Evolutionary conservation across 92 coral and sea anemone genomes (phyloP).

Genomic region (Actinernus sp.): DNA sequence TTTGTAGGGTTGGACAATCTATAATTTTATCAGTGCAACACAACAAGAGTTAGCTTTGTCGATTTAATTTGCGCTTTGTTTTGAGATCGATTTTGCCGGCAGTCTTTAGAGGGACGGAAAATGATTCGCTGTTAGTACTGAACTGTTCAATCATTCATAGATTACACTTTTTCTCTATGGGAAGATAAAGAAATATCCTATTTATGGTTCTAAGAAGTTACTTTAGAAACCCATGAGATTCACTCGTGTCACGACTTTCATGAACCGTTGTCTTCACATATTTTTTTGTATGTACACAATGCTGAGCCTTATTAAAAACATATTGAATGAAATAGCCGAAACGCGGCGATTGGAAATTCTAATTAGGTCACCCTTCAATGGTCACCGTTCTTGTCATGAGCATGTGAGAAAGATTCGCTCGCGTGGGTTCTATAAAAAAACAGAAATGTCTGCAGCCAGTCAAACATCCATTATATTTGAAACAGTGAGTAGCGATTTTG

Average conservation of each 20-base stretch:
- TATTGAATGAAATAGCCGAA: slow-evolving; percentile 85
- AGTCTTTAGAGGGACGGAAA: slow-evolving; percentile 66
- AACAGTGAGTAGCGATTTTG: slow-evolving; percentile 83
- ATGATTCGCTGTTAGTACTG: slow-evolving; percentile 50
- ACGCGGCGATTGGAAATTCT: slow-evolving; percentile 83
- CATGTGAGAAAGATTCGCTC: too few relatives aligned
- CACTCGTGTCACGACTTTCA: slow-evolving; percentile 32
- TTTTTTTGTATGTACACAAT: slow-evolving; percentile 95
- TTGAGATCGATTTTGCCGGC: slow-evolving; percentile 84
- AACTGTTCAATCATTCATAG: slow-evolving; percentile 47
- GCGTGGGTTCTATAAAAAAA: too few relatives aligned
- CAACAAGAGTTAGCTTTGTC: slow-evolving; percentile 91
- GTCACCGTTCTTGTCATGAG: slow-evolving; percentile 43
- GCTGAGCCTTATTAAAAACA: slow-evolving; percentile 90
- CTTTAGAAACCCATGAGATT: slow-evolving; percentile 7
- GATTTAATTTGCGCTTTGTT: slow-evolving; percentile 96
- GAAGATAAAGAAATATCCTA: slow-evolving; percentile 11
- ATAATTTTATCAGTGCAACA: slow-evolving; percentile 85
- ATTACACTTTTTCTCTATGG: slow-evolving; percentile 27
- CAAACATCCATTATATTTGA: slow-evolving; percentile 38
- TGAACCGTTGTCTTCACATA: slow-evolving; percentile 29
- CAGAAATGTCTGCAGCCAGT: too few relatives aligned
- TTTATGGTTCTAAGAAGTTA: slow-evolving; percentile 19
- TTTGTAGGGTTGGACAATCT: slow-evolving; percentile 56
- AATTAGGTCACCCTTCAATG: slow-evolving; percentile 56